Percentiles rank a stretch among this genome's conserved stretches.
phyloP scores from a whole-genome alignment of 2,797 vertebrate species.

The Graptemys geographica region DNA sequence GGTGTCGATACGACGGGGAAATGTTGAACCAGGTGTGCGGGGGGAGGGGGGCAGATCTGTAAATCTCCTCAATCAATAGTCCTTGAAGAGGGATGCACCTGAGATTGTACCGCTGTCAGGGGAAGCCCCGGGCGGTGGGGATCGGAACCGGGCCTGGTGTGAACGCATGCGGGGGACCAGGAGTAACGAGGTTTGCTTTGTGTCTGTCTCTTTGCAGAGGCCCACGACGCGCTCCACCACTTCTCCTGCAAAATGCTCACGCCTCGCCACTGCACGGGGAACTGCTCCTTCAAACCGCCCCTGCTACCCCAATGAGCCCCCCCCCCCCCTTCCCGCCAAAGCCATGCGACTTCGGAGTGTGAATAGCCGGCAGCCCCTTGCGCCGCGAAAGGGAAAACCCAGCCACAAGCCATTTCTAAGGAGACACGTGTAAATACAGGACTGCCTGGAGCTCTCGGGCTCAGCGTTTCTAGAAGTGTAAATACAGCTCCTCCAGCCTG shows the following conservation, averaged over 20 bases:
- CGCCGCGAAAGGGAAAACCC: conserved; percentile 15
- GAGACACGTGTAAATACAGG: conserved; percentile 71
- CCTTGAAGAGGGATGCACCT: neutral
- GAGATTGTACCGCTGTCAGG: too few species aligned
- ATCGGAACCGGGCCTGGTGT: neutral
- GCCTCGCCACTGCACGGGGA: conserved; percentile 92
- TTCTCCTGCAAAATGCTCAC: conserved; percentile 98
- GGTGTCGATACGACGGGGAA: neutral
- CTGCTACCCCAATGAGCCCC: conserved; percentile 89
- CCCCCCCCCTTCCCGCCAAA: conserved; percentile 48
- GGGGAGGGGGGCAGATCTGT: neutral
- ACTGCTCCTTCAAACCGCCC: conserved; percentile 95
- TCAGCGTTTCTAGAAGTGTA: conserved; percentile 56
- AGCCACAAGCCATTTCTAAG: conserved; percentile 76
- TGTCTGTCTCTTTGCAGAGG: conserved; percentile 84
- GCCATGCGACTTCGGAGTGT: conserved; percentile 76
- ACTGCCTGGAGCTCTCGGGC: neutral
- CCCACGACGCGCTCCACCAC: conserved; percentile 93
- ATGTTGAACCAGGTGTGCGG: too few species aligned
- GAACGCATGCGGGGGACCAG: neutral
- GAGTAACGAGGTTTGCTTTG: neutral
- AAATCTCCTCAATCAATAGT: too few species aligned
- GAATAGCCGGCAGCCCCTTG: conserved; percentile 53
- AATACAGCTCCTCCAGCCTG: conserved; percentile 16
- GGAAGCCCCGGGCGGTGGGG: neutral